Evolutionary conservation across 2,888 invertebrate genomes (phyloP), one percentile per base, ranked within the genome.

Genomic region (Tenthredo amoena): DNA sequence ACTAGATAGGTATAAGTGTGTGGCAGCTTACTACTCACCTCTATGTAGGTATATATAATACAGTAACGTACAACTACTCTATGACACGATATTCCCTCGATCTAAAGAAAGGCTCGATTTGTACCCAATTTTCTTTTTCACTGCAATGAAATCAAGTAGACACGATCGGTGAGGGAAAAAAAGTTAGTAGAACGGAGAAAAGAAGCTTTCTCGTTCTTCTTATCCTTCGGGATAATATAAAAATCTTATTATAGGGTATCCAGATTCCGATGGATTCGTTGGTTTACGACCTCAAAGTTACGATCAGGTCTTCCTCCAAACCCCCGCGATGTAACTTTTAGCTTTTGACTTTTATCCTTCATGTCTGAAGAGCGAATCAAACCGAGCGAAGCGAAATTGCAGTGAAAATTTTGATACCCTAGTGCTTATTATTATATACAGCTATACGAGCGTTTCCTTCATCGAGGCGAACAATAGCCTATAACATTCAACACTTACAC

Each of bases 251-350:
- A 76, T 47, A 76, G 76, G 47, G 40, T 76, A 76, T 47, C 76
- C 76, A 76, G 76, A 76, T 76, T 76, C 47, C 76, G 76, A 76
- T 76, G 76, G 43, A 43, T 76, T 76, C 76, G 26, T 15, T 7
- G 47, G 43, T 76, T 76, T 76, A 76, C 76, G 76, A 76, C 47
- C 47, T 76, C 47, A 26, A 76, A 76, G 26, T 76, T 76, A 76
- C 76, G 76, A 76, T 47, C 76, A 15, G 47, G 4, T 40, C n/a
- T 40, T 76, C 47, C n/a, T 26, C 47, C 18, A 2, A n/a, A 7
- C 43, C 18, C 37, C n/a, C n/a, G 21, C 43, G 12, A 26, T 18
- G n/a, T 26, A 76, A 76, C 21, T 76, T 76, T 76, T 47, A 18
- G 76, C 76, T 76, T 76, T 76, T 76, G 47, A 76, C 76, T 76